These are phyloP conservation scores for Betta splendens DNA, from an alignment of 2,797 vertebrate species.

Conservation along the genomic window DNA sequence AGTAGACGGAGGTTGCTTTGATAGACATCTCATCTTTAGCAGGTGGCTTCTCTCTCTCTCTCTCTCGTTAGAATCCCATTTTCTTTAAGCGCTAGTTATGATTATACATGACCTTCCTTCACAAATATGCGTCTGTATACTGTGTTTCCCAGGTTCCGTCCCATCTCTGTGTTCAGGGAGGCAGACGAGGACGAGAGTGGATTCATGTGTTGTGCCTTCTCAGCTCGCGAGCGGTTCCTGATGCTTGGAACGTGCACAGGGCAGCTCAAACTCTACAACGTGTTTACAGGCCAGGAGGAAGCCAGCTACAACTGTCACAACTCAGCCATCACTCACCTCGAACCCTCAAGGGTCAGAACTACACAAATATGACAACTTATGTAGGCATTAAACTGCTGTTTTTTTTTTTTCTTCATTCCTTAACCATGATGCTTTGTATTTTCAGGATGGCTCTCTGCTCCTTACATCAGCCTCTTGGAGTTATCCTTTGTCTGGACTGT, in stretches of 20 bases:
- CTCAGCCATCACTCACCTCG: conserved; percentile 96
- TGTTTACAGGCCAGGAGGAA: conserved; percentile 98
- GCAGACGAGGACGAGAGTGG: conserved; percentile 98
- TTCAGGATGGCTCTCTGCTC: conserved; percentile 94
- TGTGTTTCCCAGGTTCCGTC: conserved; percentile 87
- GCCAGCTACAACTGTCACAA: conserved; percentile 98
- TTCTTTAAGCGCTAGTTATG: background rate
- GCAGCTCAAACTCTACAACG: conserved; percentile 97
- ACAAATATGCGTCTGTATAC: background rate
- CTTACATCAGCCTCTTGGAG: conserved; percentile 98
- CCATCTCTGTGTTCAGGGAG: conserved; percentile 97
- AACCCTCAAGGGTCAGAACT: conserved; percentile 94
- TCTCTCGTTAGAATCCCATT: conserved; percentile 1
- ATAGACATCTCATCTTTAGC: conserved; percentile 98
- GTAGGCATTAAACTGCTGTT: too few species aligned
- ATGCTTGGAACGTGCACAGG: conserved; percentile 98
- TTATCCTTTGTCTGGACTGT: conserved; percentile 95
- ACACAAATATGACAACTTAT: too few species aligned
- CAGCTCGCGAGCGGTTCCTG: conserved; percentile 95
- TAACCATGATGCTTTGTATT: conserved; percentile 11
- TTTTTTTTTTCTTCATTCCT: too few species aligned
- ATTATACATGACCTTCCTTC: background rate
- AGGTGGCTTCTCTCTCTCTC: conserved; percentile 78
- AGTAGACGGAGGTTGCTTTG: conserved; percentile 97
- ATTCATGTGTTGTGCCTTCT: conserved; percentile 98